Evolutionary conservation across 2,113 vertebrate species (phyloP).

Genomic region (Chrysochloris asiatica): DNA sequence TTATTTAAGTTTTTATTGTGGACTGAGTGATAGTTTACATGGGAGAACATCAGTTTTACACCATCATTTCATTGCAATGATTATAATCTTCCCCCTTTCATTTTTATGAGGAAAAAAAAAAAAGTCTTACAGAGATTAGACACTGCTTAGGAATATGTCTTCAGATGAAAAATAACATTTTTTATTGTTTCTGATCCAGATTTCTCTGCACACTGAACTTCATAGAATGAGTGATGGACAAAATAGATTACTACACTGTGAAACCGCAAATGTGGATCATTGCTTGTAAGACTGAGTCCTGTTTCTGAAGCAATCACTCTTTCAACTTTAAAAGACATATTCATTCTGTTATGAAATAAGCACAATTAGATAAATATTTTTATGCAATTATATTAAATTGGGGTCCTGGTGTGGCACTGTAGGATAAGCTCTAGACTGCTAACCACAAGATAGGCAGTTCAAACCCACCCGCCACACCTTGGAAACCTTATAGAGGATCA

Average conservation of each 20-base stretch:
- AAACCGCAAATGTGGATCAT: not conserved
- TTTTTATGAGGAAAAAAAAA: constrained; percentile 33
- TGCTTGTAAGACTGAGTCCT: not conserved
- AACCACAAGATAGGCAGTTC: no score
- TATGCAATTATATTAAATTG: no score
- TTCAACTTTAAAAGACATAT: not conserved
- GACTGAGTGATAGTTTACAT: no score
- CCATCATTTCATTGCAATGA: no score
- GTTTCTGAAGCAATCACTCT: not conserved
- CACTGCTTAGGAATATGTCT: constrained; percentile 36
- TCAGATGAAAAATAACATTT: not conserved
- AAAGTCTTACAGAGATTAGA: constrained; percentile 35
- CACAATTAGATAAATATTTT: not conserved
- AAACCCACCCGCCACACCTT: no score
- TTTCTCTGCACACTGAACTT: not conserved
- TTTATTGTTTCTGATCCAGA: not conserved
- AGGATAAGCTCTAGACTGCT: no score
- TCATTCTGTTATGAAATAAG: constrained; percentile 35
- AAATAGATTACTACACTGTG: not conserved
- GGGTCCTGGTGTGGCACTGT: no score
- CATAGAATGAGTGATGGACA: not conserved
- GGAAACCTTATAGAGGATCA: no score
- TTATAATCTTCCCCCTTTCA: no score
- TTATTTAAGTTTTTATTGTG: no score
- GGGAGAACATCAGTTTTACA: no score